Evolutionary conservation across 2,797 vertebrate genomes (phyloP).

Genomic region (Gymnothorax javanicus): DNA sequence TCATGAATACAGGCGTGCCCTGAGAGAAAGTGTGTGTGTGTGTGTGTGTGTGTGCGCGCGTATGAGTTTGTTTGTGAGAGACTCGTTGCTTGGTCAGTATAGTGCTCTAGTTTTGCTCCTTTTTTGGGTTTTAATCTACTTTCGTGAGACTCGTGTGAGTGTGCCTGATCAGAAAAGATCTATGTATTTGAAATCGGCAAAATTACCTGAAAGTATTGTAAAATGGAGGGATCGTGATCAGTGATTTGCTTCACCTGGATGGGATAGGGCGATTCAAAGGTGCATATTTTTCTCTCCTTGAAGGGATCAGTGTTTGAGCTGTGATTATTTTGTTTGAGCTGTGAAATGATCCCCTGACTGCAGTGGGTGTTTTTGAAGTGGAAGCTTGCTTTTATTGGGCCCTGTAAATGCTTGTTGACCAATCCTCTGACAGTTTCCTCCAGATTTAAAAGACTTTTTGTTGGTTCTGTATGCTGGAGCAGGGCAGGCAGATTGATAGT

Average conservation of each 20-base stretch:
- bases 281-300: slow-evolving; percentile 2
- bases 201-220: not conserved
- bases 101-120: no score
- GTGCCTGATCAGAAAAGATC: not conserved
- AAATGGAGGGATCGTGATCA: slow-evolving; percentile 19
- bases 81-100: not conserved
- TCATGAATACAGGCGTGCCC: slow-evolving; percentile 68
- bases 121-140: no score
- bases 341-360: slow-evolving; percentile 32
- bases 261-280: slow-evolving; percentile 11
- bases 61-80: not conserved
- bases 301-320: not conserved
- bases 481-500: slow-evolving; percentile 43
- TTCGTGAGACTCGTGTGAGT: not conserved
- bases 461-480: slow-evolving; percentile 40
- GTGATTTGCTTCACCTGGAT: not conserved
- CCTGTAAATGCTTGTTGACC: slow-evolving; percentile 30
- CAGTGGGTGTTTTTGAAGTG: slow-evolving; percentile 27
- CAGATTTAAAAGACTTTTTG: slow-evolving; percentile 47
- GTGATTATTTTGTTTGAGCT: slow-evolving; percentile 17
- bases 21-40: slow-evolving; percentile 61
- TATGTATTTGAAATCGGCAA: not conserved
- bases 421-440: slow-evolving; percentile 36
- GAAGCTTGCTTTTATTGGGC: slow-evolving; percentile 16
- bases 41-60: not conserved